Percentiles rank a stretch among this genome's conserved stretches.
phyloP scores from a whole-genome alignment of 2,797 vertebrate genomes.

The Smutsia gigantea region DNA sequence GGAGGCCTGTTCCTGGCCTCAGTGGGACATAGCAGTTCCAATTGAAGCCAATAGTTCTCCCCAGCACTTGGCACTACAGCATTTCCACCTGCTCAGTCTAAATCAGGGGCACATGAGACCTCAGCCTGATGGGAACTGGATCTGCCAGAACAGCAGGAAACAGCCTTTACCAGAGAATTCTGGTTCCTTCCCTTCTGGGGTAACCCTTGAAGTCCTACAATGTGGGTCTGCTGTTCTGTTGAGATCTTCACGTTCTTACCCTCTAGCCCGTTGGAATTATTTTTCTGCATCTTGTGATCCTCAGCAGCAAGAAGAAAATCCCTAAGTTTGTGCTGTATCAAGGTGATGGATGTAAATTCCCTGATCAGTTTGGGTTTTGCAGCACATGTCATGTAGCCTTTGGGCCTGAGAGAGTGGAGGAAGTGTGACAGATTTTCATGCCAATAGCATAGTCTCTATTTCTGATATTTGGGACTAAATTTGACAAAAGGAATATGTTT shows the following conservation, averaged over 20 bases:
- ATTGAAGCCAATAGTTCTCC: not conserved
- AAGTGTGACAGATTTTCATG: not conserved
- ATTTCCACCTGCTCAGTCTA: not conserved
- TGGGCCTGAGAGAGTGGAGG: not conserved
- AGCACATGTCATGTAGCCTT: not conserved
- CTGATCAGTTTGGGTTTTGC: not conserved
- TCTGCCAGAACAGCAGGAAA: not conserved
- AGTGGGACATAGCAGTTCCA: not conserved
- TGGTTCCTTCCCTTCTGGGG: not conserved
- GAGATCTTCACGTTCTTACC: not conserved
- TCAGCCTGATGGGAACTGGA: not conserved
- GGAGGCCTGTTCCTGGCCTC: not conserved
- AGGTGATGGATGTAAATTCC: not conserved
- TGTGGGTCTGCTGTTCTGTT: not conserved
- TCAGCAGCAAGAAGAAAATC: not conserved
- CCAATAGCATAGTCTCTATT: not conserved
- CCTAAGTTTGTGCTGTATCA: not conserved
- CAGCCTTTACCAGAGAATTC: not conserved
- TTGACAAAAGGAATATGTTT: not conserved
- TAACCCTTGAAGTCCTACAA: not conserved
- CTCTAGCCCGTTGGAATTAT: not conserved
- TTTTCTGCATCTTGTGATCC: not conserved
- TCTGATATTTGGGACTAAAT: slow-evolving; percentile 15
- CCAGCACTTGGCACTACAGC: not conserved
- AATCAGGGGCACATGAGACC: not conserved